phyloP scores from a whole-genome alignment of 2,797 vertebrate species.

The Helicolenus hilgendorfi region DNA sequence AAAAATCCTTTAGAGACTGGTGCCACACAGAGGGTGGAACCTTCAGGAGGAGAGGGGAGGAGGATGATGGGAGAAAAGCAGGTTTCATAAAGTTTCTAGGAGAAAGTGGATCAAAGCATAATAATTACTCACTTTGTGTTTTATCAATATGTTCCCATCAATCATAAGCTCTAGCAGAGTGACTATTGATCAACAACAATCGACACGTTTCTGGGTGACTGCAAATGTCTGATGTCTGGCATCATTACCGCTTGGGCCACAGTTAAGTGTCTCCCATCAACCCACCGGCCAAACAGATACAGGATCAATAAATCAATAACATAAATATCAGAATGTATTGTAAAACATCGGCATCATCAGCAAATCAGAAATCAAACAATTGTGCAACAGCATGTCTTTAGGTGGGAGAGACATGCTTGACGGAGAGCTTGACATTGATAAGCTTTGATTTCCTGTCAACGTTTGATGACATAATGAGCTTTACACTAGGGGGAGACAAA shows the following conservation, averaged over 20 bases:
- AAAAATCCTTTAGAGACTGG: slow-evolving; percentile 26
- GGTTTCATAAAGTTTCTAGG: too few species aligned
- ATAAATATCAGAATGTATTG: not conserved
- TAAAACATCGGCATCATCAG: not conserved
- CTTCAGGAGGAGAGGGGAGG: not conserved
- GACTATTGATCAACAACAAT: slow-evolving; percentile 68
- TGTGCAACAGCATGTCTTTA: not conserved
- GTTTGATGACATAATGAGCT: slow-evolving; percentile 58
- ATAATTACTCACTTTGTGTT: slow-evolving; percentile 54
- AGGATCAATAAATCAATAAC: slow-evolving; percentile 5
- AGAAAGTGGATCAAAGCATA: slow-evolving; percentile 25
- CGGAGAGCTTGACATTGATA: not conserved
- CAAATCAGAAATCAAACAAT: not conserved
- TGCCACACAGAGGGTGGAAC: not conserved
- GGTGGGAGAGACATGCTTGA: not conserved
- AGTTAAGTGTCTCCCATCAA: slow-evolving; percentile 23
- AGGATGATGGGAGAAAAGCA: not conserved
- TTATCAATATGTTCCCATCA: slow-evolving; percentile 48
- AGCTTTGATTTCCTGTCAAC: slow-evolving; percentile 45
- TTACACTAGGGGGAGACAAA: slow-evolving; percentile 89
- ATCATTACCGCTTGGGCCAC: not conserved
- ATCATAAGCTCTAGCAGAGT: slow-evolving; percentile 55
- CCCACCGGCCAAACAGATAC: not conserved
- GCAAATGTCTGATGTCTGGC: slow-evolving; percentile 38
- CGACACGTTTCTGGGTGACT: slow-evolving; percentile 65